Base-by-base conservation (phyloP, 1,140 invertebrate genomes). In the Megalonaias nervosa region DNA sequence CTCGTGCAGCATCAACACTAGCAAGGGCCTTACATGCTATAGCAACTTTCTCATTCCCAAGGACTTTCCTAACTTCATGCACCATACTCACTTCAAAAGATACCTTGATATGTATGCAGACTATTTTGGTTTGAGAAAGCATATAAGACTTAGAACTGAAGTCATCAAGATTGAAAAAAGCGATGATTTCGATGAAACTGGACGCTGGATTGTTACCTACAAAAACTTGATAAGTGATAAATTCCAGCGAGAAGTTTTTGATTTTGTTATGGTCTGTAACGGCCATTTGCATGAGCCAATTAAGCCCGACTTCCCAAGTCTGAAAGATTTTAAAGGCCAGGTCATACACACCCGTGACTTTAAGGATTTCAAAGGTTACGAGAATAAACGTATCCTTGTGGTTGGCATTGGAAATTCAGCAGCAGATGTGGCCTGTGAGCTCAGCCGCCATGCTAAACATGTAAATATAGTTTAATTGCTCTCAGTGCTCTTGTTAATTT, bases 321-420 rank as follows among this genome's bases (percentile, higher is more conserved):
- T 90, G 38, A 83, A 89, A 0, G 82, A 86, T n/a, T 93, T 93
- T 77, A 84, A 89, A 78, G 92, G 92, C 9, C 79, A 82, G 64
- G 85, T 92, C n/a, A 78, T 93, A 14, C 92, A 93, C 78, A 90
- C 92, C 2, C 90, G 92, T 61, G 85, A 90, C 16, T 93, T 92
- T 81, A 89, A 88, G 71, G 79, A 82, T 62, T 81, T 74, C 55
- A 26, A 61, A 87, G 87, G 90, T 16, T 92, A 85, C 75, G 90
- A 92, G 72, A 89, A 87, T 59, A 92, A 92, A 80, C 82, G 85
- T 55, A 89, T 92, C n/a, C 82, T 93, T 23, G 85, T 93, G 23
- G 78, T 93, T 38, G 92, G 92, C 17, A 89, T 93, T 56, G 92
- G 92, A 17, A 93, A 93, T 81, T 93, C 92, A 16, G 91, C 89